Conservation (phyloP, 35 echinoderm and acorn worm species). For the Strongylocentrotus purpuratus region DNA sequence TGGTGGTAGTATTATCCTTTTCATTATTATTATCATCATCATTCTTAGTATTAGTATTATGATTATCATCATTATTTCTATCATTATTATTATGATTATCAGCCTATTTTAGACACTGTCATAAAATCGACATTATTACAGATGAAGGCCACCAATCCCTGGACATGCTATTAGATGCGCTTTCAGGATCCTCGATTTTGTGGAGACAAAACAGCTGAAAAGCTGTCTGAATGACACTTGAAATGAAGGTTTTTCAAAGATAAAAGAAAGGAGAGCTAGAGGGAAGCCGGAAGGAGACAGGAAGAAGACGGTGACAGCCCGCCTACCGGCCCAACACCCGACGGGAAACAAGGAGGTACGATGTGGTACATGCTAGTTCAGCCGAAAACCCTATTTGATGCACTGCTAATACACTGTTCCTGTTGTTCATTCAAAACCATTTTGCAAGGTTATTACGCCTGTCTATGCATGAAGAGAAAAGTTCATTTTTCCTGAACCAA, state of each 20-base stretch:
- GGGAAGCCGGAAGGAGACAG: background rate
- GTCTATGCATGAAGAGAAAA: background rate
- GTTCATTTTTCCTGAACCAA: background rate
- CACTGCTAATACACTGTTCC: background rate
- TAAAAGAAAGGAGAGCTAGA: background rate
- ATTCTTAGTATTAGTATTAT: too few species aligned
- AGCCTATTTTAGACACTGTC: too few species aligned
- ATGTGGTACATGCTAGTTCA: background rate
- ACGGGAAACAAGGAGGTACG: conserved; percentile 7
- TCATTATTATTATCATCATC: too few species aligned
- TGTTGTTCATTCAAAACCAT: conserved; percentile 13
- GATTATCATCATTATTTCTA: too few species aligned
- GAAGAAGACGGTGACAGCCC: background rate
- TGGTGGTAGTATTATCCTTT: too few species aligned
- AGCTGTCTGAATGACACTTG: background rate
- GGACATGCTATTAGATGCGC: background rate
- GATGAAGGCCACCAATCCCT: too few species aligned
- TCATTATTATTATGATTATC: too few species aligned
- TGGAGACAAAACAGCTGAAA: background rate
- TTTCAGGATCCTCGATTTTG: background rate
- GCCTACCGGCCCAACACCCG: background rate
- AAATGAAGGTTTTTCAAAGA: background rate
- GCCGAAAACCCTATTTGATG: background rate
- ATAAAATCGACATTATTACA: too few species aligned
- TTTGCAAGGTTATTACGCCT: background rate